Base-by-base conservation (phyloP, 2,797 vertebrate genomes). In the Smutsia temminckii region DNA sequence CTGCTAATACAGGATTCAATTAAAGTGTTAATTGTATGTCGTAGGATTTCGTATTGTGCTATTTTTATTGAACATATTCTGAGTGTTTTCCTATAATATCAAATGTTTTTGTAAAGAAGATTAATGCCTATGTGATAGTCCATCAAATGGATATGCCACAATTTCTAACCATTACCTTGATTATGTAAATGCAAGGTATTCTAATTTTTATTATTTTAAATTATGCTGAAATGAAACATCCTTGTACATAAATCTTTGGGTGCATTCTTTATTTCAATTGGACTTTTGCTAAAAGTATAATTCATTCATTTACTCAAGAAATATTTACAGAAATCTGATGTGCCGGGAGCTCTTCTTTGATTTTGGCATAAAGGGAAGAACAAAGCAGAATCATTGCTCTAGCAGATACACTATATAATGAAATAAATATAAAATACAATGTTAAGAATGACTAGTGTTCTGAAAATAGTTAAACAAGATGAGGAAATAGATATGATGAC, bases 291-390 rank as follows among this genome's bases (percentile, higher is more conserved):
- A 42, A 29, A 46, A 63, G 10, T 68, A 20, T 2, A 69, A 53
- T 69, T 84, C 11, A 92, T n/a, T 87, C 11, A 89, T 64, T 49
- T 77, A 79, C 88, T 95, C n/a, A 89, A 78, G 29, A 93, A 94
- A 34, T 92, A 34, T 29, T 87, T 85, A 25, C 59, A 63, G 55
- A 81, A 87, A 72, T 2, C 11, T 57, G 10, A 68, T 55, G 11
- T 53, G 42, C 11, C 14, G 63, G 23, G 29, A 87, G 61, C 5
- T 72, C 86, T 32, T 80, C n/a, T 84, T 32, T 69, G 25, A n/a
- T 87, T 88, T 88, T 75, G 25, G 14, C 53, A 91, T 21, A 66
- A 0, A 71, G 20, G 12, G 63, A 88, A 88, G 29, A 53, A 64
- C 2, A 68, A 89, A 85, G 72, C 3, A 51, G 81, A 5, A 10